Evolutionary conservation across 2,113 vertebrate genomes (phyloP), one percentile per base, ranked within the genome.

Genomic region (Apeltes quadracus): DNA sequence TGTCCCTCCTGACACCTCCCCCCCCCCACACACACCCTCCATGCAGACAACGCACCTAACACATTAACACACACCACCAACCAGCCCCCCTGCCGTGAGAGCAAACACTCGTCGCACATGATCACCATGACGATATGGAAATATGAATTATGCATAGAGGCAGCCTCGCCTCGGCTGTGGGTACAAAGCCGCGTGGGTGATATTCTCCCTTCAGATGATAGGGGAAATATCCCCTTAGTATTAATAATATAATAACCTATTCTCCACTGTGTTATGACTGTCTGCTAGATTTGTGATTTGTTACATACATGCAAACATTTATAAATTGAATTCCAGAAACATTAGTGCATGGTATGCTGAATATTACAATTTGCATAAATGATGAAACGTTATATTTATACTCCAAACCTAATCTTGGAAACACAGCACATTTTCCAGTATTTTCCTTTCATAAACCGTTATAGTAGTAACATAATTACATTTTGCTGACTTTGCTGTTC

Each of bases 41-140:
- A 10, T 61, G 23, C 22, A 64, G 51, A 59, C 41, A 44, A 44
- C 43, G 14, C 67, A 69, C 53, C 63, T 62, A 34, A 29, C 58
- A 34, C 75, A 58, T 70, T 61, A 64, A 56, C 51, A 61, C 71
- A 38, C 69, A 41, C 16, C 27, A 69, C 66, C 20, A 87, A 69
- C 78, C 73, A 72, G 78, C 81, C 76, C 75, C 84, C 89, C 82
- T 84, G 84, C 89, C 90, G 88, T 67, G 86, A 88, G 80, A 89
- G 89, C 87, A 91, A 90, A 90, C 87, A 88, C 85, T 89, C 89
- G 84, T 85, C 64, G 68, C 84, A 79, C 91, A 87, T 87, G 86
- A 92, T 92, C 88, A 89, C 87, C 90, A 89, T 90, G 88, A 91
- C 81, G 88, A 92, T 91, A 90, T 88, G 82, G 84, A 88, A 90